These are phyloP conservation scores for Pipistrellus pygmaeus DNA, from an alignment of 2,797 vertebrate genomes.

Conservation along the genomic window DNA sequence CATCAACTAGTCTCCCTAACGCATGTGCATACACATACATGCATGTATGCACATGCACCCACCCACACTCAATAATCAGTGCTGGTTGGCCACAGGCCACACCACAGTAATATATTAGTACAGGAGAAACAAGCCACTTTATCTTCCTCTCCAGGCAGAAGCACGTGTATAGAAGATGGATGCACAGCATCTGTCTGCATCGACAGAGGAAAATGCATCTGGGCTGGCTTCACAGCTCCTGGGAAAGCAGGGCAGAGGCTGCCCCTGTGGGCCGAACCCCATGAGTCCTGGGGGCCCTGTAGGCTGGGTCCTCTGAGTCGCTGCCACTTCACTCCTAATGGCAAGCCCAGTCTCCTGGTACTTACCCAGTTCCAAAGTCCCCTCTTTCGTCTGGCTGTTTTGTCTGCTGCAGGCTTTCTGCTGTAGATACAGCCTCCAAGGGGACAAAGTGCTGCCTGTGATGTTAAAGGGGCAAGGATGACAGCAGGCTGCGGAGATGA, in stretches of 20 bases:
- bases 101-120: slow-evolving; percentile 49
- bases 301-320: background rate
- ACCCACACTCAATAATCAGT: slow-evolving; percentile 43
- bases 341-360: background rate
- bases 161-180: slow-evolving; percentile 64
- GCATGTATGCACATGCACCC: background rate
- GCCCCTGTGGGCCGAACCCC: background rate
- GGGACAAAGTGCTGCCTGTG: background rate
- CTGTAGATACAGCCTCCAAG: slow-evolving; percentile 33
- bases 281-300: background rate
- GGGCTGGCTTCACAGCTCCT: background rate
- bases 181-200: slow-evolving; percentile 51
- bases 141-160: slow-evolving; percentile 76
- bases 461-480: slow-evolving; percentile 14
- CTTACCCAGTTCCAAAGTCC: background rate
- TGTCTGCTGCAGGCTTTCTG: slow-evolving; percentile 19
- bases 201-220: slow-evolving; percentile 21
- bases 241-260: slow-evolving; percentile 1
- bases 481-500: background rate
- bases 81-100: slow-evolving; percentile 71
- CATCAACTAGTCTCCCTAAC: background rate
- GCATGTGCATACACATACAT: background rate
- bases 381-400: background rate
- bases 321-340: background rate
- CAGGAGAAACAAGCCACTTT: slow-evolving; percentile 62